Base-by-base conservation (phyloP, 2,888 invertebrate species). In the Cheilosia scutellata region DNA sequence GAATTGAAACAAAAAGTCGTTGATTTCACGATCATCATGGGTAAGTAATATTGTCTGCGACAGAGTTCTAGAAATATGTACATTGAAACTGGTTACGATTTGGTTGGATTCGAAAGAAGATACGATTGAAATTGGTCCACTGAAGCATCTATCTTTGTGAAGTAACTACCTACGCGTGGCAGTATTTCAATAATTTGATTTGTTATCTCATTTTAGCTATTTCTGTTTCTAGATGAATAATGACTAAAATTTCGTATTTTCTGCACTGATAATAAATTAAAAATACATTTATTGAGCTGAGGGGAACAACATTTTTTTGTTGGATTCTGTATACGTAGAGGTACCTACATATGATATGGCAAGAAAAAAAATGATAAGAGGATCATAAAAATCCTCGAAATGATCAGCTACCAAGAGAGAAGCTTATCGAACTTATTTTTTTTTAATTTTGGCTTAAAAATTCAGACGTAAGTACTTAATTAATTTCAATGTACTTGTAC, bases 161-260 rank as follows among this genome's bases (percentile, higher is more conserved):
- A n/a, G n/a, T n/a, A n/a, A n/a, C n/a, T n/a, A n/a, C n/a, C 47
- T 47, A 47, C 2, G 53, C 44, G 55, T 62, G 70, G 51, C 77
- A 70, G 44, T 62, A 47, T 70, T 63, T 53, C 37, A 63, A 49
- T 42, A 70, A 63, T 31, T 62, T 55, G 55, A 37, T 47, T 62
- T 68, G 40, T 68, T 75, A 75, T 75, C 75, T 51, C 62, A 44
- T 47, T 11, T 3, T 33, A 33, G 62, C 37, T 47, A 29, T 33
- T 27, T 4, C 29, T 40, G n/a, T 42, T 68, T 55, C 42, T 16
- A 13, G 27, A 42, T 53, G 79, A 66, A 62, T 60, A 55, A 49
- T 55, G 20, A n/a, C 57, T 62, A 55, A 62, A 40, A 44, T 31
- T 65, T 47, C 11, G 16, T 55, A 7, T 74, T 57, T 53, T 29